Conservation (phyloP, 2,888 invertebrate genomes). For the Agonopterix arenella region DNA sequence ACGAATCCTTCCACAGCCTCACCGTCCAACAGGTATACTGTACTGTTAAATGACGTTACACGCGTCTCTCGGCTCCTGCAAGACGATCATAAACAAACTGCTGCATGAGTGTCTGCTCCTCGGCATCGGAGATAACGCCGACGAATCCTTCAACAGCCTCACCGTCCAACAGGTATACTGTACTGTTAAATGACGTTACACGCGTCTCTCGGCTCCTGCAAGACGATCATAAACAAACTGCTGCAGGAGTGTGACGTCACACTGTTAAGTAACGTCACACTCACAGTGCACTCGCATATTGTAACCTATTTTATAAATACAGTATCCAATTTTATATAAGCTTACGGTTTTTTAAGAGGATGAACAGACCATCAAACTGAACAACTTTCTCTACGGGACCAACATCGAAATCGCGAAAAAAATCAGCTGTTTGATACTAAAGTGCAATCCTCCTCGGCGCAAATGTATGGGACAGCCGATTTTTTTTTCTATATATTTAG, state of each 20-base stretch:
- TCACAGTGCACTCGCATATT: no score
- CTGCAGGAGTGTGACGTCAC: constrained; percentile 70
- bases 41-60: constrained; percentile 58
- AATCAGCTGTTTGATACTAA: no score
- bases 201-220: constrained; percentile 79
- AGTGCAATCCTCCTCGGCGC: no score
- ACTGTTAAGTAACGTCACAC: constrained; percentile 8
- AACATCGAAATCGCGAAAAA: no score
- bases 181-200: constrained; percentile 23
- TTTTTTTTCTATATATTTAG: no score
- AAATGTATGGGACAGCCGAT: no score
- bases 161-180: constrained; percentile 55
- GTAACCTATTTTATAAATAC: no score
- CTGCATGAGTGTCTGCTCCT: constrained; percentile 80
- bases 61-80: constrained; percentile 79
- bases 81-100: constrained; percentile 81
- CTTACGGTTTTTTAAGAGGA: no score
- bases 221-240: constrained; percentile 81
- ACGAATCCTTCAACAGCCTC: constrained; percentile 42
- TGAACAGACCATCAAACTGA: no score
- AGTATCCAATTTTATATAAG: no score
- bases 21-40: constrained; percentile 55
- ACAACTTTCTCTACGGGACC: no score
- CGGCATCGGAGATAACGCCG: constrained; percentile 52
- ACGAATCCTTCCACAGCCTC: constrained; percentile 42